phyloP scores from a whole-genome alignment of 2,113 vertebrate genomes.

The Dinomys branickii region DNA sequence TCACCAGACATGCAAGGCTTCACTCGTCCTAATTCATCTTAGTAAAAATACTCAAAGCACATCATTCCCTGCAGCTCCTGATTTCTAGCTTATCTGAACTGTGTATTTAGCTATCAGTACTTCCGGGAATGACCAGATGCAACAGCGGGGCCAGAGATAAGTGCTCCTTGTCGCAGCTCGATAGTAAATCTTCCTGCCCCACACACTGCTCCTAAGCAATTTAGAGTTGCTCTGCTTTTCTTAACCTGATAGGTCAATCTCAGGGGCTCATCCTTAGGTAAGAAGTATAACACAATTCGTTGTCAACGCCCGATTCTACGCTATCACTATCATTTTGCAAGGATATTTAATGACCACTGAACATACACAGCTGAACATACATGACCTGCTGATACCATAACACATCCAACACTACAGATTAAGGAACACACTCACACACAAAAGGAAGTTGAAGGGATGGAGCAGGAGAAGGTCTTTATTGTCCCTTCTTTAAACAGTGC shows the following conservation, averaged over 20 bases:
- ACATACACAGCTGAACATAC: background rate
- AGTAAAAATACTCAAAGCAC: background rate
- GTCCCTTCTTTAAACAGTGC: background rate
- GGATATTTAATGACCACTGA: no score
- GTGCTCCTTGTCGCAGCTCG: background rate
- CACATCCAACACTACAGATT: background rate
- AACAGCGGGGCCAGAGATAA: background rate
- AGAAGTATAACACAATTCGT: background rate
- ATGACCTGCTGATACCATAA: background rate
- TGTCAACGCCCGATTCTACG: background rate
- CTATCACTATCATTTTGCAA: background rate
- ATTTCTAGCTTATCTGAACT: background rate
- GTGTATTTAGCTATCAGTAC: background rate
- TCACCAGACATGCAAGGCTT: background rate
- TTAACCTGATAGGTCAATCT: background rate
- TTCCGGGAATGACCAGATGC: background rate
- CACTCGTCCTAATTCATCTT: background rate
- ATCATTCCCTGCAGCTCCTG: background rate
- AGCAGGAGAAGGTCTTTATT: background rate
- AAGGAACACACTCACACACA: background rate
- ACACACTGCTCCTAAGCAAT: background rate
- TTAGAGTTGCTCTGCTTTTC: background rate
- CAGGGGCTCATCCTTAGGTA: background rate
- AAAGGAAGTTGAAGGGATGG: no score
- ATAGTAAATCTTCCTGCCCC: background rate